These are phyloP conservation scores for Lochmaea crataegi DNA, from an alignment of 2,888 invertebrate genomes.

Conservation along the genomic window DNA sequence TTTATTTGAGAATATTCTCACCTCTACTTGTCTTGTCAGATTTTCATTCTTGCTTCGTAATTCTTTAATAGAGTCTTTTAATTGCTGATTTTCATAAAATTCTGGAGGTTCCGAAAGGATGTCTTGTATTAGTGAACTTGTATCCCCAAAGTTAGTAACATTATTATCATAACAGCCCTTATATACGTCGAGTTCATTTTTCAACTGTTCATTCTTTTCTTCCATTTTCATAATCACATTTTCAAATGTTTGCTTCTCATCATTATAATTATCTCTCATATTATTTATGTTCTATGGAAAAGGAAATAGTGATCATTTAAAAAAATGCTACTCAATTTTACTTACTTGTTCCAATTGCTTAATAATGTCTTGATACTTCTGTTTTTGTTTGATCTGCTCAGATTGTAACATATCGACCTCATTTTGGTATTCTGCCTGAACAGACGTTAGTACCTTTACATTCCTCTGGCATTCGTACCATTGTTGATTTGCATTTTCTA, in stretches of 20 bases:
- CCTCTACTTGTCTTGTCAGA: constrained; percentile 31
- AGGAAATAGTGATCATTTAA: neutral
- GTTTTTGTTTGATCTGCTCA: constrained; percentile 35
- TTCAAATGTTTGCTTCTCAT: constrained; percentile 43
- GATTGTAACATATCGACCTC: constrained; percentile 50
- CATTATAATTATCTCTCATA: constrained; percentile 39
- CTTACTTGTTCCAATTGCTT: constrained; percentile 45
- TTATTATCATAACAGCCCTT: constrained; percentile 30
- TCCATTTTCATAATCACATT: constrained; percentile 41
- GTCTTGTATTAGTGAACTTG: constrained; percentile 37
- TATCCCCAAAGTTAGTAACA: constrained; percentile 34
- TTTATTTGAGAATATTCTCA: constrained; percentile 14
- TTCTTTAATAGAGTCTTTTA: constrained; percentile 40
- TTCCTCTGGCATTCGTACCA: constrained; percentile 53
- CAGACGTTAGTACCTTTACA: constrained; percentile 45
- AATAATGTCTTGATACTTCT: constrained; percentile 44
- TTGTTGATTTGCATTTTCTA: constrained; percentile 53
- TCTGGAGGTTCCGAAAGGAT: constrained; percentile 27
- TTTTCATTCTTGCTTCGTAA: constrained; percentile 34
- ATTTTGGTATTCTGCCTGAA: constrained; percentile 52
- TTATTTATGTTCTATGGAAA: constrained; percentile 25
- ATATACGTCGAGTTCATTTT: constrained; percentile 35
- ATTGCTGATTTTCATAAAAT: constrained; percentile 38
- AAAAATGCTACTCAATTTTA: neutral
- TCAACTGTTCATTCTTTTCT: constrained; percentile 41